Evolutionary conservation across 1,140 invertebrate genomes (phyloP).

Genomic region (Listronotus bonariensis): DNA sequence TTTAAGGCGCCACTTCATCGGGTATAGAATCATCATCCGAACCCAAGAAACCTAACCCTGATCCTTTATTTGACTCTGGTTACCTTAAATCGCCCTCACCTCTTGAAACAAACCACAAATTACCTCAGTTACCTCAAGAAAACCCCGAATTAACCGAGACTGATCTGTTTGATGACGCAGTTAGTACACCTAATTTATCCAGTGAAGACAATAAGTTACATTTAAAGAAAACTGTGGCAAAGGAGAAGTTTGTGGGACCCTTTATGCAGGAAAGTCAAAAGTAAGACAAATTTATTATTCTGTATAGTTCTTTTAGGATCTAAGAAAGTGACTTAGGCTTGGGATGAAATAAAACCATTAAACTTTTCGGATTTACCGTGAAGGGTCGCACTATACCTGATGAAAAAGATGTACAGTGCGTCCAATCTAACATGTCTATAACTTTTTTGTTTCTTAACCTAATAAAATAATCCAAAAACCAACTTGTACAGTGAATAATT

Average conservation of each 20-base stretch:
- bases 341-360: too few relatives aligned
- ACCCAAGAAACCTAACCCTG: conserved; percentile 22
- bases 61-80: conserved; percentile 57
- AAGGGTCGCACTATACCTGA: too few relatives aligned
- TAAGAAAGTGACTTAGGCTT: too few relatives aligned
- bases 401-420: too few relatives aligned
- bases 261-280: conserved; percentile 8
- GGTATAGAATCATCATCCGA: conserved; percentile 1
- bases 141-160: conserved; percentile 19
- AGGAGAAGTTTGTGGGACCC: conserved; percentile 20
- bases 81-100: conserved; percentile 59
- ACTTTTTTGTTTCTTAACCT: too few relatives aligned
- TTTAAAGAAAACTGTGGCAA: conserved; percentile 24
- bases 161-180: conserved; percentile 27
- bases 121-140: conserved; percentile 14
- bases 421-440: too few relatives aligned
- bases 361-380: too few relatives aligned
- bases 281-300: too few relatives aligned
- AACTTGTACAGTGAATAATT: too few relatives aligned
- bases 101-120: conserved; percentile 17
- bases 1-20: conserved; percentile 7
- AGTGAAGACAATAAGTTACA: conserved; percentile 36
- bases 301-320: too few relatives aligned
- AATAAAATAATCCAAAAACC: too few relatives aligned
- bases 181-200: conserved; percentile 22